These are phyloP conservation scores for Zele albiditarsus DNA, from an alignment of 2,888 invertebrate genomes.

Conservation along the genomic window DNA sequence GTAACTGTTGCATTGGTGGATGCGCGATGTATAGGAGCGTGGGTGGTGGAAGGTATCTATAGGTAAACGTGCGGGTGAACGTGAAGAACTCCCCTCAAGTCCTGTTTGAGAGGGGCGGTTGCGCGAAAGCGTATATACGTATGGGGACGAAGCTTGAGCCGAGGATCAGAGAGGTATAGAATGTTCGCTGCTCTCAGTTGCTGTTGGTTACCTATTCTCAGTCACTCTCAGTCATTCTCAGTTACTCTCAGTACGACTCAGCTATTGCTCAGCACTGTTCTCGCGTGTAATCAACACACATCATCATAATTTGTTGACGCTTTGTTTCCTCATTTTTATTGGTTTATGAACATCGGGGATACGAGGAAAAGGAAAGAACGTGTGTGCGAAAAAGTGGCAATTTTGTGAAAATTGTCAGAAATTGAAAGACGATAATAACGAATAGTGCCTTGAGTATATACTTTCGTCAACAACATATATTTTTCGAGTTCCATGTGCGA, in stretches of 20 bases:
- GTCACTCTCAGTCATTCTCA: background rate
- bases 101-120: constrained; percentile 27
- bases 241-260: constrained; percentile 53
- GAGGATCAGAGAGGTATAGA: constrained; percentile 47
- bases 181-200: constrained; percentile 45
- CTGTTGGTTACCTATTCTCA: background rate
- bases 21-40: constrained; percentile 66
- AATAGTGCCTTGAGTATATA: background rate
- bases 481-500: background rate
- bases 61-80: constrained; percentile 38
- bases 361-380: background rate
- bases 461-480: background rate
- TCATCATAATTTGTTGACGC: background rate
- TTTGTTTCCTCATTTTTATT: background rate
- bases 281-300: constrained; percentile 57
- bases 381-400: background rate
- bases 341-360: background rate
- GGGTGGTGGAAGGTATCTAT: constrained; percentile 32
- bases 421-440: background rate
- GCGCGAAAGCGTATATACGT: constrained; percentile 37
- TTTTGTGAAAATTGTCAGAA: background rate
- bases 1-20: constrained; percentile 71
- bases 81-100: constrained; percentile 12
- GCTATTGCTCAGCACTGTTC: constrained; percentile 59
- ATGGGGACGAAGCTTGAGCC: constrained; percentile 44